These are phyloP conservation scores for Argyrosomus regius DNA, from an alignment of 2,797 vertebrate genomes.

Conservation along the genomic window DNA sequence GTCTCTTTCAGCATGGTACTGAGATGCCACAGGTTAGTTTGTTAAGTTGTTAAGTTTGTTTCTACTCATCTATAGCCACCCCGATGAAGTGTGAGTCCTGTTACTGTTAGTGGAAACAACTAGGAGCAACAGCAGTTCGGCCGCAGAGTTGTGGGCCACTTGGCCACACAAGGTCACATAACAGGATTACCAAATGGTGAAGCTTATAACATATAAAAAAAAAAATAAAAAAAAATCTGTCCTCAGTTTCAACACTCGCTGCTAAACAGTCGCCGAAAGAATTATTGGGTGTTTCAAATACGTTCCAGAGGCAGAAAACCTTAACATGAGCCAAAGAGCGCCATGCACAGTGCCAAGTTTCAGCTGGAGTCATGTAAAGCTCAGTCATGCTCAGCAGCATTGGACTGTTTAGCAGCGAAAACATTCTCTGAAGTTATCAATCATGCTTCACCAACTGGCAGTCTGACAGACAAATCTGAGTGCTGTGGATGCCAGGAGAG, in stretches of 20 bases:
- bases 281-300: neutral
- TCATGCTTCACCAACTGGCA: slow-evolving; percentile 10
- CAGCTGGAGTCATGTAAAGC: slow-evolving; percentile 11
- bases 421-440: slow-evolving; percentile 18
- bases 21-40: neutral
- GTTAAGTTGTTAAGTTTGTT: neutral
- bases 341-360: neutral
- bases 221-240: neutral
- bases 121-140: neutral
- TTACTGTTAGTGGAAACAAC: neutral
- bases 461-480: slow-evolving; percentile 9
- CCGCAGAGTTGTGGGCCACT: neutral
- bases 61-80: neutral
- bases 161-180: neutral
- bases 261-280: slow-evolving; percentile 13
- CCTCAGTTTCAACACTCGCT: neutral
- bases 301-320: slow-evolving; percentile 10
- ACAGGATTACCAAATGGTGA: neutral
- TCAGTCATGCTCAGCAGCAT: slow-evolving; percentile 22
- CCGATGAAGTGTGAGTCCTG: neutral
- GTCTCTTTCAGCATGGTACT: neutral
- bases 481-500: slow-evolving; percentile 4
- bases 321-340: neutral
- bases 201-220: neutral
- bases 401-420: slow-evolving; percentile 8